phyloP scores from a whole-genome alignment of 2,797 vertebrate species.

The Rhinella marina region DNA sequence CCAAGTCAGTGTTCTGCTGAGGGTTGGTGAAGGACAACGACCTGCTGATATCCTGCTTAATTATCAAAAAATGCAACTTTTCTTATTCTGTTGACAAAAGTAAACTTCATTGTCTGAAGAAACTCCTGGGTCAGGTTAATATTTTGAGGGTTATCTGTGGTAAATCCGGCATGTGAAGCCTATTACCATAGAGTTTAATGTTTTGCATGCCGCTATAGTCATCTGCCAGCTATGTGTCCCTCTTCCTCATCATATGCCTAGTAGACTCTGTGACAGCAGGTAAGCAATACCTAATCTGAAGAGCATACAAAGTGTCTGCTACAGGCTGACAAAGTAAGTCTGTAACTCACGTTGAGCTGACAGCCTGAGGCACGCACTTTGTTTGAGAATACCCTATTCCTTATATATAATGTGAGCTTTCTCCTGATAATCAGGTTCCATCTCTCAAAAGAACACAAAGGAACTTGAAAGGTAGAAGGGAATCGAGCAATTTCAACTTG shows the following conservation, averaged over 20 bases:
- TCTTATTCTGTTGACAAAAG: no score
- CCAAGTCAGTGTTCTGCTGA: no score
- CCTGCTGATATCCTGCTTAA: no score
- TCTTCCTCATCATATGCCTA: not conserved
- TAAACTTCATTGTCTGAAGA: not conserved
- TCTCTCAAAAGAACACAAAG: slow-evolving; percentile 22
- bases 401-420: slow-evolving; percentile 28
- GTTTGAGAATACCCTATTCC: slow-evolving; percentile 28
- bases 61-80: no score
- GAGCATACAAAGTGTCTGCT: slow-evolving; percentile 32
- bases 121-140: not conserved
- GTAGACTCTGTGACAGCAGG: slow-evolving; percentile 17
- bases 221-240: slow-evolving; percentile 9
- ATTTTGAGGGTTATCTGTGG: not conserved
- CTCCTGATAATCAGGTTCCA: slow-evolving; percentile 17
- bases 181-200: not conserved
- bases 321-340: slow-evolving; percentile 44
- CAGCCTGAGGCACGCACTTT: slow-evolving; percentile 24
- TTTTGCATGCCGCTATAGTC: not conserved
- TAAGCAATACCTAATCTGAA: slow-evolving; percentile 35
- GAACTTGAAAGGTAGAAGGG: not conserved
- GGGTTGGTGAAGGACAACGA: no score
- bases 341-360: slow-evolving; percentile 35
- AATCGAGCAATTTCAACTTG: slow-evolving; percentile 8
- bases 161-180: not conserved